Base-by-base conservation (phyloP, 2,888 invertebrate species). In the Drosophila aldrichi region DNA sequence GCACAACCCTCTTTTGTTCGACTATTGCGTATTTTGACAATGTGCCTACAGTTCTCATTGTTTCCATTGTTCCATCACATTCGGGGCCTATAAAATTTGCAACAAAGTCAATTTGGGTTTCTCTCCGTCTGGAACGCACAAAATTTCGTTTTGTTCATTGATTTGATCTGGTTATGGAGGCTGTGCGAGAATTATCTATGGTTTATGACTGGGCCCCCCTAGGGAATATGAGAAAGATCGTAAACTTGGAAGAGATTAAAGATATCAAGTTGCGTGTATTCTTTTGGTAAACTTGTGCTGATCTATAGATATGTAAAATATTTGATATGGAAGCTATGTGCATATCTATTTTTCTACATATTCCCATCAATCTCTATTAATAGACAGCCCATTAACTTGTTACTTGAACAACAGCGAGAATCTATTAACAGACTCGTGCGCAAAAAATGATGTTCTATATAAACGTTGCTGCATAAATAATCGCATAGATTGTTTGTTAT, bases 361-460 rank as follows among this genome's bases (percentile, higher is more conserved):
- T 20, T 14, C 14, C 78, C 63, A 91, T 90, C 90, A 91, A 90
- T 91, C 91, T 90, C 81, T 86, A 90, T 90, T 90, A 88, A 79
- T 73, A 65, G 70, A 77, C 86, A 84, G 82, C 74, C 79, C 91
- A 91, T 91, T 91, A 83, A 80, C 82, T 87, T 81, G 77, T 65
- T 72, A 65, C 74, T 68, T 52, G 66, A 46, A 56, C 51, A 78
- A 67, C 76, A 75, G 71, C 56, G 60, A 68, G 74, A 77, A 82
- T 77, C 89, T 90, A 89, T 90, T 86, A 82, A 67, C 70, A 55
- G 68, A 69, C 75, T 81, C 67, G 71, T 76, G 81, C 71, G 58
- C 64, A 71, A 72, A 74, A 82, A 70, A 71, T 77, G 70, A 74
- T 79, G 74, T 68, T 76, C 67, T 57, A 78, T 66, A 81, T 77